These are phyloP conservation scores for Caligus rogercresseyi DNA, from an alignment of 1,140 invertebrate genomes.

Conservation along the genomic window DNA sequence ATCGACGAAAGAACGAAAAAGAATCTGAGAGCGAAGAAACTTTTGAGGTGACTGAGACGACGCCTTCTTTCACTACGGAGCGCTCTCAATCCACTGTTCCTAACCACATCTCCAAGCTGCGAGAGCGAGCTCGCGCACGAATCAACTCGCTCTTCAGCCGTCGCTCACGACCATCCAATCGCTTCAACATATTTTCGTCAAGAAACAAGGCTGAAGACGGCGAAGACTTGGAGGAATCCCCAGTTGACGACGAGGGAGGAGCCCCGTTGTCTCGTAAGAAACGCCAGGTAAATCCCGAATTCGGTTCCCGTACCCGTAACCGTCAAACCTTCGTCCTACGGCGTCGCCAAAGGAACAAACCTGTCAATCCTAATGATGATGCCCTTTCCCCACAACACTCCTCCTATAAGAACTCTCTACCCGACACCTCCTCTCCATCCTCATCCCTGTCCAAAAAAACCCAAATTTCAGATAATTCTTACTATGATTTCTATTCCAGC, in stretches of 20 bases:
- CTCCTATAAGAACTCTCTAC: neutral
- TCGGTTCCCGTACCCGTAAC: constrained; percentile 15
- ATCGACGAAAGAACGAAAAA: neutral
- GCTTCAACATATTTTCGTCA: neutral
- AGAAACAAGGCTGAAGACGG: neutral
- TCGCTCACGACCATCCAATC: neutral
- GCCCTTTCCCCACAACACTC: neutral
- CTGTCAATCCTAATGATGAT: neutral
- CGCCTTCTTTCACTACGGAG: neutral
- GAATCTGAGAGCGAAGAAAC: constrained; percentile 7
- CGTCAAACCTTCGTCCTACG: constrained; percentile 16
- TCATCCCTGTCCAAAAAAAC: neutral
- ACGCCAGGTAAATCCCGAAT: constrained; percentile 18
- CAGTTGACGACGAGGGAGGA: neutral
- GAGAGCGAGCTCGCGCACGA: constrained; percentile 6
- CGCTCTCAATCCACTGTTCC: neutral
- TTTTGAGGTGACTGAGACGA: neutral
- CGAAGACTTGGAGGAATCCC: neutral
- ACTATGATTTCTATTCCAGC: constrained; percentile 19
- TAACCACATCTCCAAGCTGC: constrained; percentile 2
- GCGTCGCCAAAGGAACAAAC: neutral
- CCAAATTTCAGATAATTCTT: constrained; percentile 4
- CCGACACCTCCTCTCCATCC: neutral
- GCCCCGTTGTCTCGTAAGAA: constrained; percentile 6
- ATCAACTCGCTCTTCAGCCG: constrained; percentile 14